These are phyloP conservation scores for Aurelia sp. DNA, from an alignment of 30 jellyfish, hydroid and myxozoan species.

Conservation along the genomic window DNA sequence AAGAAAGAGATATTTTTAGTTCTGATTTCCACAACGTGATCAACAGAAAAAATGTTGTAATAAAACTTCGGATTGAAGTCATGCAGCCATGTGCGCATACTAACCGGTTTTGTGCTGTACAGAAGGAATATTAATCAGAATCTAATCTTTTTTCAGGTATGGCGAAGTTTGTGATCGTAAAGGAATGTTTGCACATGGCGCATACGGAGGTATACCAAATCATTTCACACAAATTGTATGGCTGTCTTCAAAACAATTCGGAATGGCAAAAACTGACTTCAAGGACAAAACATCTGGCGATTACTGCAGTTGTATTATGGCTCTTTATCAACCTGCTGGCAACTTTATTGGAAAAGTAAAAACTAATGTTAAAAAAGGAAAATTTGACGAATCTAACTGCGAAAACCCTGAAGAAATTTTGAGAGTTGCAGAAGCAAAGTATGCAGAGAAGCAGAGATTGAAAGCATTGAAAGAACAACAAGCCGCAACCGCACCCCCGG, in stretches of 20 bases:
- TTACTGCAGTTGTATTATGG: conserved; percentile 66
- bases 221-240: conserved; percentile 80
- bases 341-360: conserved; percentile 66
- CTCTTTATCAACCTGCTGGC: conserved; percentile 64
- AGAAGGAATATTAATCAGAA: neutral
- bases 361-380: conserved; percentile 65
- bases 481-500: conserved; percentile 4
- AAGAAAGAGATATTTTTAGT: too few species aligned
- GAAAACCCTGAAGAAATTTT: conserved; percentile 47
- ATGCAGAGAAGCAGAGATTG: conserved; percentile 6
- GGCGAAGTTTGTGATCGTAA: conserved; percentile 60
- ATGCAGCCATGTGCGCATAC: too few species aligned
- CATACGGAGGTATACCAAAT: conserved; percentile 47
- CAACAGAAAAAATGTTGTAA: too few species aligned
- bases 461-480: neutral
- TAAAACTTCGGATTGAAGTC: too few species aligned
- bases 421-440: conserved; percentile 12
- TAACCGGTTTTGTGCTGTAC: too few species aligned
- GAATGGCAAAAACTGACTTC: conserved; percentile 67
- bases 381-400: conserved; percentile 56
- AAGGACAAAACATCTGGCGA: conserved; percentile 42
- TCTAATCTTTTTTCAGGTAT: conserved; percentile 40
- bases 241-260: conserved; percentile 53
- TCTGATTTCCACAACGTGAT: too few species aligned
- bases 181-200: conserved; percentile 23